These are phyloP conservation scores for Blennius ocellaris DNA, from an alignment of 2,113 vertebrate genomes.

Conservation along the genomic window DNA sequence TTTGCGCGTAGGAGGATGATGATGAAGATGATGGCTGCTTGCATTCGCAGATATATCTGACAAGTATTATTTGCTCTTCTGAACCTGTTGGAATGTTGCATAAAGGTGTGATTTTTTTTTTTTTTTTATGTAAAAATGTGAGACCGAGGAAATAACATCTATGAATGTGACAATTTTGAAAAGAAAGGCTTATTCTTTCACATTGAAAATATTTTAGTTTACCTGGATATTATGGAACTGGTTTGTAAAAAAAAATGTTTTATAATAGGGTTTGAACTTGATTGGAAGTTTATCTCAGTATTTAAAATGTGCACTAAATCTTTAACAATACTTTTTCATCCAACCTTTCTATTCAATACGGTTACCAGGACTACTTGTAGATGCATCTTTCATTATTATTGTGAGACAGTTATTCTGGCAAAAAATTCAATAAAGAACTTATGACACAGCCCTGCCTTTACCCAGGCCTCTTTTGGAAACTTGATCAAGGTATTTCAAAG, in stretches of 20 bases:
- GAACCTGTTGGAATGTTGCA: constrained; percentile 36
- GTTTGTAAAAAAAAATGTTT: background rate
- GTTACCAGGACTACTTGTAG: too few relatives aligned
- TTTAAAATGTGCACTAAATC: too few relatives aligned
- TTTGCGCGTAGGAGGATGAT: constrained; percentile 61
- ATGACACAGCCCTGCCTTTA: too few relatives aligned
- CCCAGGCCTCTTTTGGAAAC: too few relatives aligned
- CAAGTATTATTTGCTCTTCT: constrained; percentile 42
- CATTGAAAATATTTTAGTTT: background rate
- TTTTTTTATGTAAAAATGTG: constrained; percentile 5
- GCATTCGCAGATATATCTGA: constrained; percentile 40
- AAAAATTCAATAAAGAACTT: too few relatives aligned
- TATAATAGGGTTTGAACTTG: background rate
- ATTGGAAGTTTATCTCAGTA: too few relatives aligned
- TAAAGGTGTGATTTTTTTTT: constrained; percentile 46
- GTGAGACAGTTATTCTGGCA: too few relatives aligned
- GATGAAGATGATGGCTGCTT: constrained; percentile 55
- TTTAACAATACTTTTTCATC: too few relatives aligned
- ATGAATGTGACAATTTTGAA: background rate
- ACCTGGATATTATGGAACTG: background rate
- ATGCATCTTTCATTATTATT: too few relatives aligned
- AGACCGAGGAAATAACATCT: background rate
- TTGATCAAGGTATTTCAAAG: too few relatives aligned
- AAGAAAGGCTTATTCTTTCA: background rate
- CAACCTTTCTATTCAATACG: too few relatives aligned